Evolutionary conservation across 2,888 invertebrate species (phyloP).

Genomic region (Hypercompe scribonia): DNA sequence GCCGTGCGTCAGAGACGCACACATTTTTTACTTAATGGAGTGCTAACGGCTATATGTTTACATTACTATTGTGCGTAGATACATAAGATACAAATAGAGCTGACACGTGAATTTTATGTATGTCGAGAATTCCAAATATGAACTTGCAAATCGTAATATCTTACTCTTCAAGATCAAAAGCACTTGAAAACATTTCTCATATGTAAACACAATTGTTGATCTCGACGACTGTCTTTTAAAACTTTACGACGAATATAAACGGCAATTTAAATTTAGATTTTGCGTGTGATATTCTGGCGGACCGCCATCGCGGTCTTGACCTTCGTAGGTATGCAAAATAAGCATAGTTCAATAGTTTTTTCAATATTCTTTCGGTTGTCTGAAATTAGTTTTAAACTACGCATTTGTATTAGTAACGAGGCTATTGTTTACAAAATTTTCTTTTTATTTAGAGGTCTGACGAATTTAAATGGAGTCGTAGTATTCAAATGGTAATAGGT

Average conservation of each 20-base stretch:
- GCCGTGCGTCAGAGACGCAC: too few relatives aligned
- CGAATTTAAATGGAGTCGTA: not conserved
- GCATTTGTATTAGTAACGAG: not conserved
- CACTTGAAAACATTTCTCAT: not conserved
- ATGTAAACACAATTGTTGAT: not conserved
- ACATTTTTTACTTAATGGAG: too few relatives aligned
- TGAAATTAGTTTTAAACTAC: not conserved
- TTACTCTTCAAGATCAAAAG: not conserved
- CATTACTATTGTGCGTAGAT: too few relatives aligned
- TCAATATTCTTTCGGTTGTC: not conserved
- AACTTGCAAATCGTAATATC: not conserved
- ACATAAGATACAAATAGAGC: too few relatives aligned
- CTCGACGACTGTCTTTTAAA: not conserved
- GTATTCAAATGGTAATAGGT: not conserved
- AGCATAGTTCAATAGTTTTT: not conserved
- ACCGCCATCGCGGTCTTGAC: slow-evolving; percentile 10
- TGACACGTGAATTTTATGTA: not conserved
- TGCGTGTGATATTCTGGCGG: slow-evolving; percentile 21
- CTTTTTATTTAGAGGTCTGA: not conserved
- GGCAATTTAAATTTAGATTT: slow-evolving; percentile 12
- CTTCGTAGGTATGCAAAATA: slow-evolving; percentile 16
- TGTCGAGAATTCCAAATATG: not conserved
- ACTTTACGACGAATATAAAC: not conserved
- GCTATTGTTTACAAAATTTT: not conserved
- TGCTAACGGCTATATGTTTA: too few relatives aligned